Evolutionary conservation across 2,113 vertebrate genomes (phyloP).

Genomic region (Uropsilus gracilis): DNA sequence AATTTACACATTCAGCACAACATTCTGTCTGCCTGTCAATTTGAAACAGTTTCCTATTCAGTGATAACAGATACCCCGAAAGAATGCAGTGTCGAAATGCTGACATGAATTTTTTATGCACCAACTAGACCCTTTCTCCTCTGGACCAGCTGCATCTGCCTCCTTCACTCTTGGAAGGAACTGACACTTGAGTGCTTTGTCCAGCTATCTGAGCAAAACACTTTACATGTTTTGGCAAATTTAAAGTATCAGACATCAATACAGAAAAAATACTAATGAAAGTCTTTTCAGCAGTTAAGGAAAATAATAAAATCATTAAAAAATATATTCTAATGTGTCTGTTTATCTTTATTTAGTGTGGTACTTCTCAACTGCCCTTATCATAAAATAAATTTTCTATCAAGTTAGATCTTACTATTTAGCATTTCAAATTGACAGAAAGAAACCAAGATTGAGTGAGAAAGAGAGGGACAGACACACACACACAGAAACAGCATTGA

Average conservation of each 20-base stretch:
- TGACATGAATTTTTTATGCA: slow-evolving; percentile 85
- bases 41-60: slow-evolving; percentile 86
- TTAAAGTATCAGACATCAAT: slow-evolving; percentile 55
- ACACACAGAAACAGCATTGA: background rate
- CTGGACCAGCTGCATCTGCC: slow-evolving; percentile 81
- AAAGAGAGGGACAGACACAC: background rate
- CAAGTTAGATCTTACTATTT: background rate
- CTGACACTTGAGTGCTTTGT: slow-evolving; percentile 66
- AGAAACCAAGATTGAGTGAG: background rate
- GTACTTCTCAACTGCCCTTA: background rate
- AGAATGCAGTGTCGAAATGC: slow-evolving; percentile 85
- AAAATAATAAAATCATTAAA: slow-evolving; percentile 67
- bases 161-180: slow-evolving; percentile 75
- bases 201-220: slow-evolving; percentile 63
- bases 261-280: slow-evolving; percentile 50
- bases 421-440: background rate
- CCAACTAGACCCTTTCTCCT: slow-evolving; percentile 82
- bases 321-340: slow-evolving; percentile 26
- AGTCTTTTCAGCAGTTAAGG: slow-evolving; percentile 53
- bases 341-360: slow-evolving; percentile 23
- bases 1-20: slow-evolving; percentile 90
- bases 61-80: slow-evolving; percentile 87
- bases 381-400: background rate
- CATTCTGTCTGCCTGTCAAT: slow-evolving; percentile 89
- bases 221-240: background rate